These are phyloP conservation scores for Microctonus brassicae DNA, from an alignment of 2,888 invertebrate species.

Conservation along the genomic window DNA sequence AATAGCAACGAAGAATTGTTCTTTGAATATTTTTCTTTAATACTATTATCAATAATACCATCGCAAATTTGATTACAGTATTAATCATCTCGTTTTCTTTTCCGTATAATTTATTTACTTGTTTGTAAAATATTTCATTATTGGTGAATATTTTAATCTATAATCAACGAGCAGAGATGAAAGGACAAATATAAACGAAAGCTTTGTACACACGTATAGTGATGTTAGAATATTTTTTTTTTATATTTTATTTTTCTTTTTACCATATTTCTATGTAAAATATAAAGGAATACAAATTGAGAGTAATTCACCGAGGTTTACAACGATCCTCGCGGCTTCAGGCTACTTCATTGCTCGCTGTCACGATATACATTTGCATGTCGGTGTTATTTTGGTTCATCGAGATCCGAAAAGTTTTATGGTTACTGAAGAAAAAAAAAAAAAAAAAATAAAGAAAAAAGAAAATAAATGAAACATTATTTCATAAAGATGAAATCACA, in stretches of 20 bases:
- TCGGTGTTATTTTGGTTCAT: conserved; percentile 26
- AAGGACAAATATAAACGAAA: background rate
- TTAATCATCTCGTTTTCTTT: background rate
- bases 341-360: conserved; percentile 25
- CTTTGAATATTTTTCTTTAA: background rate
- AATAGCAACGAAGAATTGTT: conserved; percentile 19
- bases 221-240: background rate
- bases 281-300: conserved; percentile 21
- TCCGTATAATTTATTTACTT: too few relatives aligned
- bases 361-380: conserved; percentile 37
- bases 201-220: background rate
- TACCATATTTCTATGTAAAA: conserved; percentile 4
- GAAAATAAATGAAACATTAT: conserved; percentile 10
- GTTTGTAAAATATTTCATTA: too few relatives aligned
- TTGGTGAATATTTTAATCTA: too few relatives aligned
- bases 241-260: background rate
- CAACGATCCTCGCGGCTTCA: conserved; percentile 13
- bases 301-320: conserved; percentile 21
- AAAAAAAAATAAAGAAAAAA: conserved; percentile 9
- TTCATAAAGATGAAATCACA: conserved; percentile 11
- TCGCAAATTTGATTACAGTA: background rate
- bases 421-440: conserved; percentile 2
- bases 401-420: conserved; percentile 16
- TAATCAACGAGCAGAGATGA: too few relatives aligned
- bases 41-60: background rate